These are phyloP conservation scores for Odontocerum albicorne DNA, from an alignment of 2,888 invertebrate species.

Conservation along the genomic window DNA sequence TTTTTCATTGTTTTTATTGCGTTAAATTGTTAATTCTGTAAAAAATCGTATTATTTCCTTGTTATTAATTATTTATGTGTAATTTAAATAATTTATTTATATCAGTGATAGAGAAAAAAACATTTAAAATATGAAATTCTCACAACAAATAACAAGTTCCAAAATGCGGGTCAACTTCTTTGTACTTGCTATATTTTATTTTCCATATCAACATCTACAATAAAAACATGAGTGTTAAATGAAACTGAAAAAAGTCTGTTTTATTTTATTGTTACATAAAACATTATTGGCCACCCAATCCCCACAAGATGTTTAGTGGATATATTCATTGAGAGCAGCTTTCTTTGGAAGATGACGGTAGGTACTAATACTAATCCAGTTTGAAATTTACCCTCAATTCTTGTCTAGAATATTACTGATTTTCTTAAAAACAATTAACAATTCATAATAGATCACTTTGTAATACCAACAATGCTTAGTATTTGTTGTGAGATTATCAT, in stretches of 20 bases:
- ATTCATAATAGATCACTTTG: neutral
- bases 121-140: conserved; percentile 42
- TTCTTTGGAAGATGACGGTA: neutral
- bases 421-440: too few relatives aligned
- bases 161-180: conserved; percentile 29
- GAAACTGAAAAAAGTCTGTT: conserved; percentile 51
- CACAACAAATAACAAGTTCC: conserved; percentile 59
- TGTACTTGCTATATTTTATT: conserved; percentile 28
- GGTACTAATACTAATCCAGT: too few relatives aligned
- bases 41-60: conserved; percentile 42
- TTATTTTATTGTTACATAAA: conserved; percentile 16
- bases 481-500: conserved; percentile 58
- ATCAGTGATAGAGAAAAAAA: conserved; percentile 26
- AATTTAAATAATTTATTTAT: conserved; percentile 43
- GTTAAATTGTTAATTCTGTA: conserved; percentile 39
- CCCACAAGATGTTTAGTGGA: neutral
- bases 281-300: neutral
- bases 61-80: conserved; percentile 54
- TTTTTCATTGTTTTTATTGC: conserved; percentile 46
- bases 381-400: too few relatives aligned
- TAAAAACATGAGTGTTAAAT: conserved; percentile 62
- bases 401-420: too few relatives aligned
- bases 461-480: conserved; percentile 43
- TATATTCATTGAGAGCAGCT: neutral
- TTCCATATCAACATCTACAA: conserved; percentile 54